Evolutionary conservation across 2,888 invertebrate genomes (phyloP).

Genomic region (Drosophila birchii): DNA sequence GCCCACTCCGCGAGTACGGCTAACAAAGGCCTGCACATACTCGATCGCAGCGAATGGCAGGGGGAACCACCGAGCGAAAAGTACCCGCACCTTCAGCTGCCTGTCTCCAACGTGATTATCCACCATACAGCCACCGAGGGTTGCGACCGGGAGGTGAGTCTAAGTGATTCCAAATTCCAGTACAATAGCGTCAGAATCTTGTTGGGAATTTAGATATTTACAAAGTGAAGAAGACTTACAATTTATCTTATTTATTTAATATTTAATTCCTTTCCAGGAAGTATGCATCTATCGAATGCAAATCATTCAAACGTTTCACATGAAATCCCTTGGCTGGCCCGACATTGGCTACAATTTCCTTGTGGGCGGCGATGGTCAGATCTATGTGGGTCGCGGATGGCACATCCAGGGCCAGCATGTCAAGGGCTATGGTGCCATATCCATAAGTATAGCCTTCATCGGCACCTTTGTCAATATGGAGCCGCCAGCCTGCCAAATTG

Average conservation of each 20-base stretch:
- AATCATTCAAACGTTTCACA: constrained; percentile 89
- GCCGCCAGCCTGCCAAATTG: constrained; percentile 85
- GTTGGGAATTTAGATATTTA: not conserved
- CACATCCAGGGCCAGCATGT: constrained; percentile 89
- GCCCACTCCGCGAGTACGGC: constrained; percentile 6
- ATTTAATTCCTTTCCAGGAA: constrained; percentile 54
- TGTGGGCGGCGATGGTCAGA: constrained; percentile 86
- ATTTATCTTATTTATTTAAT: not conserved
- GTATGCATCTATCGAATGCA: constrained; percentile 86
- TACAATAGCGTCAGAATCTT: not conserved
- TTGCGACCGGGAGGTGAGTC: constrained; percentile 64
- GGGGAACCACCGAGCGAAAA: constrained; percentile 64
- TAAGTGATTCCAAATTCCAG: not conserved
- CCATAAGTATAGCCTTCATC: constrained; percentile 91
- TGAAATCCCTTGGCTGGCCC: constrained; percentile 87
- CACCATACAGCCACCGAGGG: constrained; percentile 69
- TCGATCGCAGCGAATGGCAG: constrained; percentile 72
- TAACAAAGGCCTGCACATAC: constrained; percentile 55
- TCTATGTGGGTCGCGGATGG: constrained; percentile 86
- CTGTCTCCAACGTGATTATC: constrained; percentile 63
- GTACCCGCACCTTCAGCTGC: constrained; percentile 40
- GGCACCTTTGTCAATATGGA: constrained; percentile 87
- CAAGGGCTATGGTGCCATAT: constrained; percentile 87
- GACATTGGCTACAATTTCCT: constrained; percentile 93
- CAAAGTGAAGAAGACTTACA: not conserved